Evolutionary conservation across 2,888 invertebrate species (phyloP), one percentile per base, ranked within the genome.

Genomic region (Allolobophora icterica): DNA sequence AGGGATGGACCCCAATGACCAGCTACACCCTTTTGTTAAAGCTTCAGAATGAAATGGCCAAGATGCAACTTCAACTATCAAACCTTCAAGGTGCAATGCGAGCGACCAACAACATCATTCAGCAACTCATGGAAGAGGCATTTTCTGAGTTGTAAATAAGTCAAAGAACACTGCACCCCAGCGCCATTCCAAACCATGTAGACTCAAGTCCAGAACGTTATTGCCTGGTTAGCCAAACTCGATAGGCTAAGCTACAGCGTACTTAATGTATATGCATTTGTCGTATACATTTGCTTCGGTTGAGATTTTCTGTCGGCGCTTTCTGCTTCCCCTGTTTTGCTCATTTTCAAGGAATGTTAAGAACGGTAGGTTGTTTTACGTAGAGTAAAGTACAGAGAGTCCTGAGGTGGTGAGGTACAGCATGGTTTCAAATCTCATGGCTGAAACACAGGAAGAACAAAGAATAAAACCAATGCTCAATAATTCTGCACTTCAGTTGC

Each of bases 71-170:
- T 34, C 87, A 87, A 21, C 87, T 87, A 38, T 87, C 87, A 19
- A 87, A 87, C 87, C 87, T 87, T 87, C 87, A 87, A 38, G 87
- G 35, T 35, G 34, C 34, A 38, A 87, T 87, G 87, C 19, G 87
- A 24, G 15, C 87, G 24, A 38, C 87, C 38, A 87, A 38, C 24
- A 1, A 0, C 34, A 35, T 38, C 19, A 21, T 87, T 87, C 87
- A 87, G 87, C n/a, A 87, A 35, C 87, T 87, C 87, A 34, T 87
- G 87, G 87, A 87, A 0, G 87, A 33, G n/a, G 87, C 87, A 87
- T 87, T 87, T 87, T 35, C 87, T 17, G 87, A 87, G 87, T 19
- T 87, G 34, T 87, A 87, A 38, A 17, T 8, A 87, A 87, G 38
- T 5, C 34, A 71, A 71, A 30, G 71, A n/a, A 71, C 30, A 71